phyloP scores from a whole-genome alignment of 92 coral and sea anemone genomes.

The Palythoa caribaeorum region DNA sequence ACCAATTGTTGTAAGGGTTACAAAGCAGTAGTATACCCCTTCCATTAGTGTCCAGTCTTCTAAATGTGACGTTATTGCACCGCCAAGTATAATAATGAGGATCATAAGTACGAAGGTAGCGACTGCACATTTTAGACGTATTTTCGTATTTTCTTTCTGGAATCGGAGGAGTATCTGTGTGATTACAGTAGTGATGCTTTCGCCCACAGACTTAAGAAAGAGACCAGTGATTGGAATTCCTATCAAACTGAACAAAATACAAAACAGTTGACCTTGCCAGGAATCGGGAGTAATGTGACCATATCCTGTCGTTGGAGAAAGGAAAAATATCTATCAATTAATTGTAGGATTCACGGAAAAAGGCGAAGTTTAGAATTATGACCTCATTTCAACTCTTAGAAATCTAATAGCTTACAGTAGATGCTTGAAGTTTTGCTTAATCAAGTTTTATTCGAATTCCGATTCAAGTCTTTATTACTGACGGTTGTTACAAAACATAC shows the following conservation, averaged over 20 bases:
- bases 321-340: background rate
- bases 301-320: slow-evolving; percentile 34
- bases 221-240: slow-evolving; percentile 62
- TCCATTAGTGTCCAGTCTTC: slow-evolving; percentile 60
- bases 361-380: too few species aligned
- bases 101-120: slow-evolving; percentile 44
- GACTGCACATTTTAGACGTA: slow-evolving; percentile 35
- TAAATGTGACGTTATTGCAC: slow-evolving; percentile 5
- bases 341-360: too few species aligned
- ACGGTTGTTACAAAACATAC: too few species aligned
- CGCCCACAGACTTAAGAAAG: slow-evolving; percentile 54
- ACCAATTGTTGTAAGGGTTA: slow-evolving; percentile 52
- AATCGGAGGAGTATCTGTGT: slow-evolving; percentile 20
- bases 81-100: slow-evolving; percentile 40
- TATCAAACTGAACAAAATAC: slow-evolving; percentile 53
- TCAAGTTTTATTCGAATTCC: too few species aligned
- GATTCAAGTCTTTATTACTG: too few species aligned
- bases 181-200: slow-evolving; percentile 16
- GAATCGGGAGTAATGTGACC: slow-evolving; percentile 55
- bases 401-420: too few species aligned
- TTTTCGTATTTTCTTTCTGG: slow-evolving; percentile 25
- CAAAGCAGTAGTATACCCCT: slow-evolving; percentile 53
- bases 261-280: slow-evolving; percentile 67
- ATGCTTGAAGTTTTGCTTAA: too few species aligned
- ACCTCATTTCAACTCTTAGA: too few species aligned